Percentiles rank a stretch among this genome's conserved stretches.
Conservation (phyloP, 1,140 invertebrate species). For the Brachionus plicatilis region DNA sequence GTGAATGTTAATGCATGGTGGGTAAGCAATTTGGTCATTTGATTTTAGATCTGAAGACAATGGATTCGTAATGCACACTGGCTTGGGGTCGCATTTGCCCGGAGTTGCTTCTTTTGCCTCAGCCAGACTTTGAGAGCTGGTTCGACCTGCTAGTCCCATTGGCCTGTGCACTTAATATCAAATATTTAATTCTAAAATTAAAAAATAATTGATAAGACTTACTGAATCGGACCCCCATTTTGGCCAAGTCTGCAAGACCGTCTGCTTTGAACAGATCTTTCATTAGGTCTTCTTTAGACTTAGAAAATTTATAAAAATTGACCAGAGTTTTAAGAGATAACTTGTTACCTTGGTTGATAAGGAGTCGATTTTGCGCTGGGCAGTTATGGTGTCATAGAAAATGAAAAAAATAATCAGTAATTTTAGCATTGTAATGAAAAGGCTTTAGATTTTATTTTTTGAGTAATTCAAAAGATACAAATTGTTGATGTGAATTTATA, state of each 20-base stretch:
- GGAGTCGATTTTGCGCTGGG: neutral
- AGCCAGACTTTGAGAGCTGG: neutral
- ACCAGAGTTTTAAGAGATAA: neutral
- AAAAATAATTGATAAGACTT: neutral
- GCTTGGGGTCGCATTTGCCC: slow-evolving; percentile 34
- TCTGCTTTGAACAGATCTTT: neutral
- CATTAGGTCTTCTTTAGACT: neutral
- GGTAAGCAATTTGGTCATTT: slow-evolving; percentile 16
- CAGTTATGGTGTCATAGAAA: neutral
- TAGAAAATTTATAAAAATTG: neutral
- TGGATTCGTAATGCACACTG: slow-evolving; percentile 27
- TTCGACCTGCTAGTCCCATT: neutral
- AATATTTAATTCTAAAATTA: neutral
- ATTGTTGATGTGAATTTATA: neutral
- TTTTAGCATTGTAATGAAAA: neutral
- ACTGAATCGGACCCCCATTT: neutral
- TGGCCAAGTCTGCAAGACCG: neutral
- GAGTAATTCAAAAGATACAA: neutral
- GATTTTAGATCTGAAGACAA: neutral
- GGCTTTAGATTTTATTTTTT: neutral
- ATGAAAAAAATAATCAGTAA: neutral
- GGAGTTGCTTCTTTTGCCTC: slow-evolving; percentile 31
- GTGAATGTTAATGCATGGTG: slow-evolving; percentile 26
- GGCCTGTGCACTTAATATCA: neutral
- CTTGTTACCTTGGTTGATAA: neutral